Base-by-base conservation (phyloP, 2,113 vertebrate species). In the Fukomys damarensis region DNA sequence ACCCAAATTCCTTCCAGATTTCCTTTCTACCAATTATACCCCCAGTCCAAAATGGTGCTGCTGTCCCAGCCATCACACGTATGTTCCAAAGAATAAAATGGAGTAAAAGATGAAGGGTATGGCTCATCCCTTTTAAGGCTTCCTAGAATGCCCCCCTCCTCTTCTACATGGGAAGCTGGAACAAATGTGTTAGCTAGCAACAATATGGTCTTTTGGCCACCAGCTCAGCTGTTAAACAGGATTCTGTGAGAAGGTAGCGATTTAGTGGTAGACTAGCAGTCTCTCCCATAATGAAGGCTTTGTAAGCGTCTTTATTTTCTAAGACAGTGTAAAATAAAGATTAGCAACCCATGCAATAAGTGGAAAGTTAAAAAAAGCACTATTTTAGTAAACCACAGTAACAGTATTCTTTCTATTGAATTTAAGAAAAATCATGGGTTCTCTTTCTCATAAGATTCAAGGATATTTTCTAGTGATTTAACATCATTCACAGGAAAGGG, bases 381-480 rank as follows among this genome's bases (percentile, higher is more conserved):
- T 58, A n/a, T 16, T 38, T n/a, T n/a, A 77, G n/a, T 66, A 35
- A 95, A 85, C 22, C 19, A 65, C 12, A 43, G 5, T 38, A 66
- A 66, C 11, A 86, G 20, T 35, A 79, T 85, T 95, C 41, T 56
- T 85, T 95, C 41, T 56, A 77, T 4, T 9, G 56, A 94, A 43
- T 70, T 77, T 43, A 91, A 91, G 86, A 63, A 66, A 76, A 96
- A 65, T 20, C 24, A 82, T 14, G 32, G 66, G 41, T 77, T 63
- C 41, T 91, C 28, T 46, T 20, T 41, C 28, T 94, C 76, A 28
- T 35, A 92, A 80, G 79, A 87, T 54, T 68, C 30, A 41, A 41
- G 26, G 41, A 79, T 72, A 32, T 32, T 72, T 84, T 59, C 13
- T 63, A 95, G 74, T 41, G 86, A 97, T 70, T 96, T 91, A 87